Evolutionary conservation across 2,113 vertebrate genomes (phyloP), one percentile per base, ranked within the genome.

Genomic region (Pycnonotus jocosus): DNA sequence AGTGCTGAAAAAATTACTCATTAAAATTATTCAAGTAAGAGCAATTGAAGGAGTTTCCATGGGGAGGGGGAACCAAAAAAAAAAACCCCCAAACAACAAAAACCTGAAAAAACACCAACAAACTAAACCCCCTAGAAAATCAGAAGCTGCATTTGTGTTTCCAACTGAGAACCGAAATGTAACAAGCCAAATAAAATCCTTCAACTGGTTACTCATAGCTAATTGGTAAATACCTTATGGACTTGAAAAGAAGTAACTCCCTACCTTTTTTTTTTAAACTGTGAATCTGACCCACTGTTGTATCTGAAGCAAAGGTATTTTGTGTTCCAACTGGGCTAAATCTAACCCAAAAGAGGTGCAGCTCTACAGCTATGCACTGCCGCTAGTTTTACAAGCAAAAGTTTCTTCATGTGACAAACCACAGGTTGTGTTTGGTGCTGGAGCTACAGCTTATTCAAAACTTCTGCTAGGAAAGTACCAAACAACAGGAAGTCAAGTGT

Each of bases 31-130:
- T 84, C 21, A 83, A 21, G 2, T 38, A 72, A 56, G 14, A 77
- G 37, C 20, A 86, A 77, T 3, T 61, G 7, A 2, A 4, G 18
- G 5, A 45, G 6, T 40, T 86, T 86, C 16, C 23, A 35, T 11
- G 19, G 14, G 10, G 2, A 20, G 6, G 19, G 10, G 9, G 9
- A 4, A 40, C 11, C 13, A 7, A 10, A 8, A 51, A 25, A 33
- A 23, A 6, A 35, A 30, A 53, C 6, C 5, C 30, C 12, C 23
- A 21, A 45, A n/a, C 17, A 48, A 42, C 5, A 31, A 27, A 35
- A 21, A 7, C 5, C 3, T 0, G 2, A 56, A 25, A 65, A 40
- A 11, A 0, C 5, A 57, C 3, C 31, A 25, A 42, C 3, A 7
- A 47, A 38, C 3, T 24, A 65, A 54, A 21, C 1, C 9, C 2